Percentiles rank a stretch among this genome's conserved stretches.
These are phyloP conservation scores for Melitaea cinxia DNA, from an alignment of 1,140 invertebrate species.

Conservation along the genomic window DNA sequence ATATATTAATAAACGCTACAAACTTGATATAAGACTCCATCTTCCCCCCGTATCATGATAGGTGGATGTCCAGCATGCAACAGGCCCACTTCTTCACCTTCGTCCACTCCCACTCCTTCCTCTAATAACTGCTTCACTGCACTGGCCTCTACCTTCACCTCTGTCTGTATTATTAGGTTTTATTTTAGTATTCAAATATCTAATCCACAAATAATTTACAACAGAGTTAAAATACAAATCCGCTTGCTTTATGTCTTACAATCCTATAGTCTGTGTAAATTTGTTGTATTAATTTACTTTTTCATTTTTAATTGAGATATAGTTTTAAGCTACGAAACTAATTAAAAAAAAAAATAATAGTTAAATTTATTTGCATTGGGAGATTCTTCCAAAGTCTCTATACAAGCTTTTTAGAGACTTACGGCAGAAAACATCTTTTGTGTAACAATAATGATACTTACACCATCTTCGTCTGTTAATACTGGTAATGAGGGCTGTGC, in stretches of 20 bases:
- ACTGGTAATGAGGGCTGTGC: conserved; percentile 73
- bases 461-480: conserved; percentile 77
- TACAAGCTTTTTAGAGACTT: too few species aligned
- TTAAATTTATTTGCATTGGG: too few species aligned
- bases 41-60: conserved; percentile 86
- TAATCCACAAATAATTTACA: neutral
- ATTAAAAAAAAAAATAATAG: too few species aligned
- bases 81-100: conserved; percentile 60
- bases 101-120: conserved; percentile 62
- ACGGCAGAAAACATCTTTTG: too few species aligned
- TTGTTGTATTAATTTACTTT: too few species aligned
- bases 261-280: too few species aligned
- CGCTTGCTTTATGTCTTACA: too few species aligned
- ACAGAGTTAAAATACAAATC: too few species aligned
- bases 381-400: too few species aligned
- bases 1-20: neutral
- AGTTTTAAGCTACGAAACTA: too few species aligned
- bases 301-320: too few species aligned
- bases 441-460: conserved; percentile 62
- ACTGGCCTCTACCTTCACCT: conserved; percentile 72
- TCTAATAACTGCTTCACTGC: conserved; percentile 74
- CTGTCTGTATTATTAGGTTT: conserved; percentile 48
- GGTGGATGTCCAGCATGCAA: conserved; percentile 78
- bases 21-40: conserved; percentile 85
- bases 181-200: conserved; percentile 1